Percentiles rank a stretch among this genome's conserved stretches.
Conservation (phyloP, 2,888 invertebrate species). For the Amphipyra tragopoginis region DNA sequence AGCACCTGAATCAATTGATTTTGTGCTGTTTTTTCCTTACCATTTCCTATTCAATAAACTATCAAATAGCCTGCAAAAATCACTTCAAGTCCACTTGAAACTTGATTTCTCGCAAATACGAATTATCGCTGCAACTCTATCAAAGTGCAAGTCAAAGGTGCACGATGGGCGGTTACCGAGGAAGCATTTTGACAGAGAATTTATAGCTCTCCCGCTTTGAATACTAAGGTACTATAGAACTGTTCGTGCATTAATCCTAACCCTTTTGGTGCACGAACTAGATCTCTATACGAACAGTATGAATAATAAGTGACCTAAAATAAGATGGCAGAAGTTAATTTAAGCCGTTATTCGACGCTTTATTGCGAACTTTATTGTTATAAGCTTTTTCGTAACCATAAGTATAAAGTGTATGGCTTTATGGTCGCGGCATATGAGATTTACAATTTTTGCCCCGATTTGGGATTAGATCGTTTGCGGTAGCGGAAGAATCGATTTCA, state of each 20-base stretch:
- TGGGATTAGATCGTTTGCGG: not conserved
- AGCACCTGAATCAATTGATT: not conserved
- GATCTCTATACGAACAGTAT: conserved; percentile 15
- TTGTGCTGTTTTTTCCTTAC: no score
- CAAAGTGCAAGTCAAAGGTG: conserved; percentile 59
- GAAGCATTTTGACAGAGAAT: conserved; percentile 60
- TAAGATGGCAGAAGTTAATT: conserved; percentile 24
- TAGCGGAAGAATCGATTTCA: conserved; percentile 1
- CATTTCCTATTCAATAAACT: not conserved
- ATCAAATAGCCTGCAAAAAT: not conserved
- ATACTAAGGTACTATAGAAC: conserved; percentile 50
- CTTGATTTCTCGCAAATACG: conserved; percentile 41
- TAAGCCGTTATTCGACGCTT: conserved; percentile 26
- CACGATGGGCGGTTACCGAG: conserved; percentile 59
- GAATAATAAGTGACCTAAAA: conserved; percentile 27
- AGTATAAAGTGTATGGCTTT: conserved; percentile 39
- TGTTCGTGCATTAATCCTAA: conserved; percentile 56
- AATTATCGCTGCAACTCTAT: conserved; percentile 53
- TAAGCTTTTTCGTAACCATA: conserved; percentile 23
- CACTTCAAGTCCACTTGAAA: conserved; percentile 11
- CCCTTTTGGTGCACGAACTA: conserved; percentile 36
- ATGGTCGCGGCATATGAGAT: conserved; percentile 7
- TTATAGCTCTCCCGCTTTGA: conserved; percentile 59
- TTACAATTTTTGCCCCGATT: conserved; percentile 13
- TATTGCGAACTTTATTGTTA: conserved; percentile 42